Percentiles rank a stretch among this genome's conserved stretches.
phyloP scores from a whole-genome alignment of 2,113 vertebrate genomes.

The Pardalotus punctatus region DNA sequence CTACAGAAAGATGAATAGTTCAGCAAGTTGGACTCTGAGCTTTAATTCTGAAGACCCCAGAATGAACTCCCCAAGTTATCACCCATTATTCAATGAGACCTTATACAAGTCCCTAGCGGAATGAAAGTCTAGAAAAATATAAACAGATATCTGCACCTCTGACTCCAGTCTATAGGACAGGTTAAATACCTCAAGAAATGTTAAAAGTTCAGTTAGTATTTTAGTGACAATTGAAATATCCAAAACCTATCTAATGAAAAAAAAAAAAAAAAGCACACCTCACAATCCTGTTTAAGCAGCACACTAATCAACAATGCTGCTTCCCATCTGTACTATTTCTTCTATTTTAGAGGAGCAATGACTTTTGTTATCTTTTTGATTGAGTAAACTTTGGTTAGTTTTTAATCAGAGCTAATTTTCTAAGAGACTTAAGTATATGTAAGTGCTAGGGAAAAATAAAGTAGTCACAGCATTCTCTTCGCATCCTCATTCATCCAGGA shows the following conservation, averaged over 20 bases:
- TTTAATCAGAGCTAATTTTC: background rate
- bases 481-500: background rate
- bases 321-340: background rate
- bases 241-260: background rate
- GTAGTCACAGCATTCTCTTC: background rate
- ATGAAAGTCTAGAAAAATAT: background rate
- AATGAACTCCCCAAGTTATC: background rate
- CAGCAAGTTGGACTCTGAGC: background rate
- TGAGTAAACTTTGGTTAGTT: background rate
- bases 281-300: background rate
- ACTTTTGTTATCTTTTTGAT: background rate
- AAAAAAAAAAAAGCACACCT: background rate
- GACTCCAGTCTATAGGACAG: background rate
- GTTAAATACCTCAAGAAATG: background rate
- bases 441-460: background rate
- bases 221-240: background rate
- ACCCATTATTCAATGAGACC: background rate
- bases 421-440: background rate
- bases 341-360: background rate
- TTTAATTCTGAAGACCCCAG: background rate
- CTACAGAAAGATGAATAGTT: background rate
- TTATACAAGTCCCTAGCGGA: background rate
- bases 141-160: background rate
- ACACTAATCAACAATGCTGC: background rate
- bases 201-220: background rate